phyloP scores from a whole-genome alignment of 2,113 vertebrate species.

The Camelus dromedarius region DNA sequence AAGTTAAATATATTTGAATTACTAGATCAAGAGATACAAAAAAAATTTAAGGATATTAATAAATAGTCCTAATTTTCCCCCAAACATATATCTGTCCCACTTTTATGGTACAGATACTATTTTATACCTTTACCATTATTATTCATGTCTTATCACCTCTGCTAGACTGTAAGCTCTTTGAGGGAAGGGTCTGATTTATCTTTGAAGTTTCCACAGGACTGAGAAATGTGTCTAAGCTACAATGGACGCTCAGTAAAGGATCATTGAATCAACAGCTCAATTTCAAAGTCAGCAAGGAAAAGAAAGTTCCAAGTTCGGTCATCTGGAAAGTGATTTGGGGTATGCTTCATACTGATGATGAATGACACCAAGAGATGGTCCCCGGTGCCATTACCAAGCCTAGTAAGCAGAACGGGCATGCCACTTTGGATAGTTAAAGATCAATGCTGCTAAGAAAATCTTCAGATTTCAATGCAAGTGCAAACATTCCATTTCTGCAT shows the following conservation, averaged over 20 bases:
- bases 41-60: neutral
- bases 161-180: neutral
- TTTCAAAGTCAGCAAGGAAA: slow-evolving; percentile 4
- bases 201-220: slow-evolving; percentile 34
- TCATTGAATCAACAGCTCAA: neutral
- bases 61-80: neutral
- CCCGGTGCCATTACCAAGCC: neutral
- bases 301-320: slow-evolving; percentile 23
- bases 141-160: slow-evolving; percentile 6
- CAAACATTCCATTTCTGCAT: neutral
- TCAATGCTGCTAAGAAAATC: neutral
- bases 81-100: slow-evolving; percentile 1
- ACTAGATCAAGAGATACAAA: neutral
- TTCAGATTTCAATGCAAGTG: neutral
- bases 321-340: slow-evolving; percentile 15
- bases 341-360: neutral
- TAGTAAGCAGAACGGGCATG: neutral
- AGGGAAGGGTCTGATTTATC: slow-evolving; percentile 18
- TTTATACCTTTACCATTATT: neutral
- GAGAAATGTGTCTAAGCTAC: neutral
- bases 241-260: neutral
- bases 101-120: neutral
- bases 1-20: slow-evolving; percentile 44
- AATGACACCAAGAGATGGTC: neutral
- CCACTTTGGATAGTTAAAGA: neutral